These are phyloP conservation scores for Polia nebulosa DNA, from an alignment of 2,888 invertebrate species.

Conservation along the genomic window DNA sequence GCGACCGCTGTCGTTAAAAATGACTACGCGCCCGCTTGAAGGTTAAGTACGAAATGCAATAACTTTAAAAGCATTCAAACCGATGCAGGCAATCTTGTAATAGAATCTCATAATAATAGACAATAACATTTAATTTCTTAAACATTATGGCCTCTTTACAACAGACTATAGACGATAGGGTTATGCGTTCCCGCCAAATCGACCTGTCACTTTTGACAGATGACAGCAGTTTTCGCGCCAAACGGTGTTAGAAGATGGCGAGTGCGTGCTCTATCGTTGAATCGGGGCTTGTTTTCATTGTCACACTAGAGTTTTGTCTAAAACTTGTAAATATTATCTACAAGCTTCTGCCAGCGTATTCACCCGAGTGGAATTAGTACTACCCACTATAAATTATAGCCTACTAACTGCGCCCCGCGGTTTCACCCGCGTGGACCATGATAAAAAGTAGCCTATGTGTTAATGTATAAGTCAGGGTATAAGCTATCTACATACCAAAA, in stretches of 20 bases:
- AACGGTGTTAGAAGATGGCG: slow-evolving; percentile 81
- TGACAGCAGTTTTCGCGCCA: slow-evolving; percentile 80
- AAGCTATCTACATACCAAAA: no score
- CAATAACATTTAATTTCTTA: slow-evolving; percentile 28
- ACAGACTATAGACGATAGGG: slow-evolving; percentile 68
- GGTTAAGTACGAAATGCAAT: not conserved
- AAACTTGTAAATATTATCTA: no score
- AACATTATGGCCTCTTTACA: slow-evolving; percentile 26
- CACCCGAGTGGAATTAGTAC: no score
- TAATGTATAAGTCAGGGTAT: no score
- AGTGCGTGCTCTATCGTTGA: slow-evolving; percentile 74
- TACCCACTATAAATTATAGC: no score
- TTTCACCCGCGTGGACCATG: no score
- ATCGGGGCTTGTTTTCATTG: slow-evolving; percentile 53
- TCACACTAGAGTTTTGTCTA: slow-evolving; percentile 27
- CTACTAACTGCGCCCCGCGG: no score
- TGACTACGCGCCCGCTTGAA: no score
- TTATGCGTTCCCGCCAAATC: slow-evolving; percentile 70
- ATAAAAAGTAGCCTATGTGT: no score
- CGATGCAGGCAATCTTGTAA: not conserved
- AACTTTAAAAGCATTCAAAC: no score
- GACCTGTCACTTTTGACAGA: slow-evolving; percentile 76
- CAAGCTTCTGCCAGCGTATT: no score
- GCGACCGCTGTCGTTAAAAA: no score
- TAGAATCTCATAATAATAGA: not conserved